Evolutionary conservation across 2,797 vertebrate genomes (phyloP).

Genomic region (Ambastaia sidthimunki): DNA sequence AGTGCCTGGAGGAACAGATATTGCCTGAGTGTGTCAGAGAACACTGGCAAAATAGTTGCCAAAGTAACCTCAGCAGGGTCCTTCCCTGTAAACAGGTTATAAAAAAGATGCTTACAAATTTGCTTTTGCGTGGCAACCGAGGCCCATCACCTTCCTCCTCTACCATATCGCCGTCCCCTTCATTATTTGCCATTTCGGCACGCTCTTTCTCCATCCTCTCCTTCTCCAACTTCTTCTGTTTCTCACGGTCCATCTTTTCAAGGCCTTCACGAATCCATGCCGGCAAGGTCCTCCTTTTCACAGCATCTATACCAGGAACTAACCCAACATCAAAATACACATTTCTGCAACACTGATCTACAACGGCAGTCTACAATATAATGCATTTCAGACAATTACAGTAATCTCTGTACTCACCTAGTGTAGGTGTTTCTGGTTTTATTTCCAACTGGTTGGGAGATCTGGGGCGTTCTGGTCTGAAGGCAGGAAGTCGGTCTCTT

Average conservation of each 20-base stretch:
- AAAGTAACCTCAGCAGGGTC: constrained; percentile 36
- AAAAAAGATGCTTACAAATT: constrained; percentile 88
- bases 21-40: constrained; percentile 24
- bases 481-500: constrained; percentile 89
- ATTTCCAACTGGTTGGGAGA: constrained; percentile 92
- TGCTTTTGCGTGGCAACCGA: constrained; percentile 93
- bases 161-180: constrained; percentile 76
- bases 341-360: background rate
- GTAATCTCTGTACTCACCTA: constrained; percentile 75
- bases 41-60: constrained; percentile 24
- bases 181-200: constrained; percentile 88
- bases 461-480: constrained; percentile 89
- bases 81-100: constrained; percentile 27
- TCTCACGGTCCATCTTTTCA: constrained; percentile 99
- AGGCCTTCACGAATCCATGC: constrained; percentile 98
- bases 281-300: constrained; percentile 94
- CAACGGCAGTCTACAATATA: background rate
- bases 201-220: constrained; percentile 96
- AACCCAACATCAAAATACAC: background rate
- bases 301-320: constrained; percentile 81
- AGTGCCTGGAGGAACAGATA: constrained; percentile 5
- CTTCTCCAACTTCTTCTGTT: constrained; percentile 94
- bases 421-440: constrained; percentile 88
- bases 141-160: constrained; percentile 86
- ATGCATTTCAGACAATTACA: background rate